These are phyloP conservation scores for Diorhabda elongata DNA, from an alignment of 1,140 invertebrate species.

Conservation along the genomic window DNA sequence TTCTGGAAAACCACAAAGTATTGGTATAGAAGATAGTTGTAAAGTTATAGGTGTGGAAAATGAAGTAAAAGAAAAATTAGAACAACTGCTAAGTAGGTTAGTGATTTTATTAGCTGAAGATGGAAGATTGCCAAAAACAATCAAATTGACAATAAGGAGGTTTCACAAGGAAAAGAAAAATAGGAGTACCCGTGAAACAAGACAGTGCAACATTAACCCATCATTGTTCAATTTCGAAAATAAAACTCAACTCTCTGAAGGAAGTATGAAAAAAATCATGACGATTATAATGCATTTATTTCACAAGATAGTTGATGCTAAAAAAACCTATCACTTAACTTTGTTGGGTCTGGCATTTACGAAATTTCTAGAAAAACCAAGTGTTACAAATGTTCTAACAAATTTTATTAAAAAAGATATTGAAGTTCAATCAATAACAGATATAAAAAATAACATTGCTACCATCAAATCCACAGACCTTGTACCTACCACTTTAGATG, in stretches of 20 bases:
- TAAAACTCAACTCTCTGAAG: constrained; percentile 52
- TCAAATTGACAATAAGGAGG: constrained; percentile 69
- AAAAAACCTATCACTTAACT: constrained; percentile 72
- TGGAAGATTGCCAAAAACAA: constrained; percentile 67
- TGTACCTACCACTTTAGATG: constrained; percentile 46
- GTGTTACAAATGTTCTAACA: constrained; percentile 60
- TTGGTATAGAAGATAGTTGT: constrained; percentile 69
- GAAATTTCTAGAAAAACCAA: constrained; percentile 68
- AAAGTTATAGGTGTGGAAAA: constrained; percentile 63
- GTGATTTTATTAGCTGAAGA: constrained; percentile 68
- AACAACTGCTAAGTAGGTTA: constrained; percentile 62
- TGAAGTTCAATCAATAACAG: constrained; percentile 66
- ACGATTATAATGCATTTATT: constrained; percentile 70
- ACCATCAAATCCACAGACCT: constrained; percentile 18
- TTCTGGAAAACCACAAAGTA: constrained; percentile 63
- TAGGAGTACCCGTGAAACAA: constrained; percentile 62
- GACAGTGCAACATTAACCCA: constrained; percentile 65
- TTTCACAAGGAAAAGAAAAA: constrained; percentile 56
- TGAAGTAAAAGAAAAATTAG: constrained; percentile 66
- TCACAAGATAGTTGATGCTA: constrained; percentile 65
- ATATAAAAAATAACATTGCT: constrained; percentile 52
- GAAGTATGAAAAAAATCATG: constrained; percentile 62
- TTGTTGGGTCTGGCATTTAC: constrained; percentile 72
- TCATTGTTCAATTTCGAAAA: constrained; percentile 57
- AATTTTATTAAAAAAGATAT: constrained; percentile 68